A percentile compares a stretch with the other conserved stretches of the same genome.
Conservation (phyloP, 2,888 invertebrate species). For the Eledona agricola region DNA sequence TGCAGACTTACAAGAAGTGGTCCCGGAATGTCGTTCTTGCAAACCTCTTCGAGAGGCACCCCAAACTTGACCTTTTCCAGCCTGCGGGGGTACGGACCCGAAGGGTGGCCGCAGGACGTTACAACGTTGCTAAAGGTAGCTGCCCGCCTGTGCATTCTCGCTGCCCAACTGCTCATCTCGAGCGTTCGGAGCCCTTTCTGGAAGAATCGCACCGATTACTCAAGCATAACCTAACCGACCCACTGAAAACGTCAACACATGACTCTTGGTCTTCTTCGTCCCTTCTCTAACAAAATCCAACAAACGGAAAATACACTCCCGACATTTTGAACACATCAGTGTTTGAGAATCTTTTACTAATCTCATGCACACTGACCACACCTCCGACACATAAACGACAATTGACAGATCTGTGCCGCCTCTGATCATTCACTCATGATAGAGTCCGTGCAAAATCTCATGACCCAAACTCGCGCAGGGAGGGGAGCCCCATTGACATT, state of each 20-base stretch:
- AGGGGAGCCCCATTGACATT: no score
- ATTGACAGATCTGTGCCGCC: conserved; percentile 5
- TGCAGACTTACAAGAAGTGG: conserved; percentile 80
- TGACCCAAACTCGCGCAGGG: no score
- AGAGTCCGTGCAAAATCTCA: no score
- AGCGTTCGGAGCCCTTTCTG: conserved; percentile 10
- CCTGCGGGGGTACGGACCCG: conserved; percentile 82
- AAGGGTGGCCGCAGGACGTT: conserved; percentile 89
- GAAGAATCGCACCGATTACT: conserved; percentile 41
- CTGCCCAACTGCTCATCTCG: conserved; percentile 90
- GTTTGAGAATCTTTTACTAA: conserved; percentile 1
- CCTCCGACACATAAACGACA: conserved; percentile 24
- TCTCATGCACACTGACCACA: conserved; percentile 30
- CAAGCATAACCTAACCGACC: conserved; percentile 56
- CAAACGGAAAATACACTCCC: neutral
- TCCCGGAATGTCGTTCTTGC: conserved; percentile 94
- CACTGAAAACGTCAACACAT: conserved; percentile 15
- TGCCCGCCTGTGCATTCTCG: conserved; percentile 90
- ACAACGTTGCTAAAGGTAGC: conserved; percentile 91
- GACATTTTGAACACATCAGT: conserved; percentile 21
- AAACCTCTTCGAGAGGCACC: conserved; percentile 88
- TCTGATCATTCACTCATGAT: conserved; percentile 6
- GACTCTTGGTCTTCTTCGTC: no score
- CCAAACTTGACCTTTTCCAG: conserved; percentile 96
- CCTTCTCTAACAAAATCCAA: conserved; percentile 14